These are phyloP conservation scores for Aphelinus atriplicis DNA, from an alignment of 1,140 invertebrate genomes.

Conservation along the genomic window DNA sequence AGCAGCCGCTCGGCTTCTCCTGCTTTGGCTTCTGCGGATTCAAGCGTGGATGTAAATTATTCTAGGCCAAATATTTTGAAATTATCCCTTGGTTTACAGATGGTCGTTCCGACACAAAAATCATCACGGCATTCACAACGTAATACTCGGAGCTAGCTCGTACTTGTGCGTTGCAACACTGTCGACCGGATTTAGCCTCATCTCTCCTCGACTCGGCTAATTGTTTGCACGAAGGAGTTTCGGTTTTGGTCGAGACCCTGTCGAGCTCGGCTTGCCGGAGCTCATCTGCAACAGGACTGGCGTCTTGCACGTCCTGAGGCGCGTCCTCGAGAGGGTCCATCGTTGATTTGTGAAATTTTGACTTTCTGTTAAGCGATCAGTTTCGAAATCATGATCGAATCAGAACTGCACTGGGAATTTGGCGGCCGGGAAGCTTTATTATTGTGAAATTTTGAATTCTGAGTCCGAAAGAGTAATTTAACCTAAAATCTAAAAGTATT, in stretches of 20 bases:
- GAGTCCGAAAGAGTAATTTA: slow-evolving; percentile 19
- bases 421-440: neutral
- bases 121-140: too few relatives aligned
- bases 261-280: slow-evolving; percentile 46
- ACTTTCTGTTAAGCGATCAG: slow-evolving; percentile 19
- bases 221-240: too few relatives aligned
- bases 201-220: too few relatives aligned
- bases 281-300: slow-evolving; percentile 50
- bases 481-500: slow-evolving; percentile 6
- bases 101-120: too few relatives aligned
- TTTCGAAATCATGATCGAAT: neutral
- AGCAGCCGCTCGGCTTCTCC: neutral
- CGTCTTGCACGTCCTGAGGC: slow-evolving; percentile 47
- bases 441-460: slow-evolving; percentile 5
- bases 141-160: too few relatives aligned
- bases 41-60: too few relatives aligned
- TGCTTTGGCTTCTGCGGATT: neutral
- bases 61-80: too few relatives aligned
- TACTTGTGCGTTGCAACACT: too few relatives aligned
- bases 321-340: slow-evolving; percentile 54
- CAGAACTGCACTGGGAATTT: slow-evolving; percentile 4
- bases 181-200: too few relatives aligned
- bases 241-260: slow-evolving; percentile 10
- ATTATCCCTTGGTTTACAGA: too few relatives aligned
- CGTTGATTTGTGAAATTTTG: slow-evolving; percentile 31